Evolutionary conservation across 2,888 invertebrate species (phyloP), one percentile per base, ranked within the genome.

Genomic region (Saturnia japonica): DNA sequence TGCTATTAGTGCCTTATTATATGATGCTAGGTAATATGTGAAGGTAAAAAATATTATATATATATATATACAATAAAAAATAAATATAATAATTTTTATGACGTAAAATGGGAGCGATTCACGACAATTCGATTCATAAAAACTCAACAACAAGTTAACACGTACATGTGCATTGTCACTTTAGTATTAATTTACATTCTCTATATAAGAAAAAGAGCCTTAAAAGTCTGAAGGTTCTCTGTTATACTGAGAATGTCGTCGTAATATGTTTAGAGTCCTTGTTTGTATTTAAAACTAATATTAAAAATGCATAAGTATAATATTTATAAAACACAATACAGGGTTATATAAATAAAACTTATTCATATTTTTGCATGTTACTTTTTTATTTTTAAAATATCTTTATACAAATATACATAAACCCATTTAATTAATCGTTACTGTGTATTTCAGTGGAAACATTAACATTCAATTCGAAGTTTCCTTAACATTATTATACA

Each of bases 151-250:
- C 22, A 51, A 71, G 12, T 62, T 69, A 71, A 43, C 70, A 62
- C 64, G 43, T 67, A 60, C 22, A 68, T 34, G 43, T 25, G 60
- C 51, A 43, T 64, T 60, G 62, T 60, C 67, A 67, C 60, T 69
- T 72, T 60, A 70, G 60, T 68, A 69, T 68, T 70, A 69, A 72
- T 74, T 72, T 69, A 19, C 72, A 70, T 68, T 47, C 22, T 25
- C 62, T 68, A 25, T 71, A 68, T 72, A 74, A 72, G 67, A 70
- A 28, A 69, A 72, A 73, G 72, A 71, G 67, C 70, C 70, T 72
- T 74, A 70, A 64, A 47, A 14, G 64, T 40, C n/a, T 34, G 40
- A 64, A 40, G 64, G 34, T 64, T 64, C n/a, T 64, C 16, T 40
- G 40, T 40, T 64, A 40, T 64, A 64, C 64, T n/a, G 11, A 64